Evolutionary conservation across 1,140 invertebrate species (phyloP).

Genomic region (Drosophila santomea): DNA sequence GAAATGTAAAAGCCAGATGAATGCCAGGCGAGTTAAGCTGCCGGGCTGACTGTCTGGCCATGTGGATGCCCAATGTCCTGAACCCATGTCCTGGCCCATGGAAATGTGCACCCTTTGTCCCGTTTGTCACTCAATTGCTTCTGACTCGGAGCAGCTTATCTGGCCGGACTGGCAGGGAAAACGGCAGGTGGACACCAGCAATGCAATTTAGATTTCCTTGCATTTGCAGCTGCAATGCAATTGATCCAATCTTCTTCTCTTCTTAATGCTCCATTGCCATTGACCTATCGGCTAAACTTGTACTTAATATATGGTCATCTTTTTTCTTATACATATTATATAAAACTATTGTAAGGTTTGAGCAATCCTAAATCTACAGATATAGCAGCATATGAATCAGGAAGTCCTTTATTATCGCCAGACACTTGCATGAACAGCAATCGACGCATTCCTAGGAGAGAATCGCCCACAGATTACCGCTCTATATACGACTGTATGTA

Average conservation of each 20-base stretch:
- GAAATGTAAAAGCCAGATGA: conserved; percentile 18
- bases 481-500: conserved; percentile 14
- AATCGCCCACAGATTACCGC: conserved; percentile 12
- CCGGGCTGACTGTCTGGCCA: background rate
- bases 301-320: too few species aligned
- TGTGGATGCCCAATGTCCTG: background rate
- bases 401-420: conserved; percentile 20
- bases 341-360: too few species aligned
- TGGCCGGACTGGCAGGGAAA: background rate
- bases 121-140: conserved; percentile 2
- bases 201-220: conserved; percentile 2
- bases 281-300: background rate
- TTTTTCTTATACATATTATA: too few species aligned
- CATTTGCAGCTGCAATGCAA: conserved; percentile 2
- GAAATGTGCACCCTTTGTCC: conserved; percentile 7
- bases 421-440: conserved; percentile 30
- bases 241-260: background rate
- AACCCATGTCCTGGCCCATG: background rate
- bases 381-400: conserved; percentile 6
- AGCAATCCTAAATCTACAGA: background rate
- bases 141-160: background rate
- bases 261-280: background rate
- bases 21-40: conserved; percentile 2
- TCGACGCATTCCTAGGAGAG: conserved; percentile 26
- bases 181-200: conserved; percentile 2